A percentile compares a stretch with the other conserved stretches of the same genome.
phyloP scores from a whole-genome alignment of 2,888 invertebrate genomes.

The Drosophila recens region DNA sequence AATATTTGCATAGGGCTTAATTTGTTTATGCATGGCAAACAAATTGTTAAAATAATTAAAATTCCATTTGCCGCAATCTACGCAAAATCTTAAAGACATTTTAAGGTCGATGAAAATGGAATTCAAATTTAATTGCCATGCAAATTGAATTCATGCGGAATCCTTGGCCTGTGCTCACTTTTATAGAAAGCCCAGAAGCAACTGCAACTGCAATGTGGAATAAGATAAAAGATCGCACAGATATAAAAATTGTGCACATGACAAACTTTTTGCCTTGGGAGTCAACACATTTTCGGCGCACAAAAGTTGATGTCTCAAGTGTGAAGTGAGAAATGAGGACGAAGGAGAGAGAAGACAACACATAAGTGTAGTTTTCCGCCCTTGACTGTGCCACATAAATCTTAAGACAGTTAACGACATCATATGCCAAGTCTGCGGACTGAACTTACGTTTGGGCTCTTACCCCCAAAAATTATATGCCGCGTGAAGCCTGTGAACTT shows the following conservation, averaged over 20 bases:
- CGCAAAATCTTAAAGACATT: slow-evolving; percentile 24
- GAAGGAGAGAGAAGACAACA: slow-evolving; percentile 19
- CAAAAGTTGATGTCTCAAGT: slow-evolving; percentile 77
- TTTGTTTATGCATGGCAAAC: slow-evolving; percentile 61
- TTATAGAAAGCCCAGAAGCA: slow-evolving; percentile 25
- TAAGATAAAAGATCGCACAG: slow-evolving; percentile 16
- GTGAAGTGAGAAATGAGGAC: slow-evolving; percentile 61
- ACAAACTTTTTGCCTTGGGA: slow-evolving; percentile 56
- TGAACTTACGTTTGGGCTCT: slow-evolving; percentile 26
- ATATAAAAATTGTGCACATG: slow-evolving; percentile 68
- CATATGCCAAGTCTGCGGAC: slow-evolving; percentile 58
- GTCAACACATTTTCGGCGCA: slow-evolving; percentile 40
- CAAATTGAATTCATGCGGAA: slow-evolving; percentile 60
- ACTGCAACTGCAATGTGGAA: slow-evolving; percentile 5
- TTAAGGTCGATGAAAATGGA: slow-evolving; percentile 11
- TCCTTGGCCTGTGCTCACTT: slow-evolving; percentile 48
- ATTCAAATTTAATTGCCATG: slow-evolving; percentile 57
- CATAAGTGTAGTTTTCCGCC: slow-evolving; percentile 76
- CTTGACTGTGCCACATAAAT: slow-evolving; percentile 74
- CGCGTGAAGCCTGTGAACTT: slow-evolving; percentile 53
- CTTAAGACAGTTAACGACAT: slow-evolving; percentile 79
- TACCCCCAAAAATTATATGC: slow-evolving; percentile 64
- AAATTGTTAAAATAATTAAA: slow-evolving; percentile 64
- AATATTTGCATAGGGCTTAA: slow-evolving; percentile 64
- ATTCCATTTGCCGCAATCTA: slow-evolving; percentile 35